Evolutionary conservation across 2,888 invertebrate species (phyloP).

Genomic region (Lepidochitona cinerea): DNA sequence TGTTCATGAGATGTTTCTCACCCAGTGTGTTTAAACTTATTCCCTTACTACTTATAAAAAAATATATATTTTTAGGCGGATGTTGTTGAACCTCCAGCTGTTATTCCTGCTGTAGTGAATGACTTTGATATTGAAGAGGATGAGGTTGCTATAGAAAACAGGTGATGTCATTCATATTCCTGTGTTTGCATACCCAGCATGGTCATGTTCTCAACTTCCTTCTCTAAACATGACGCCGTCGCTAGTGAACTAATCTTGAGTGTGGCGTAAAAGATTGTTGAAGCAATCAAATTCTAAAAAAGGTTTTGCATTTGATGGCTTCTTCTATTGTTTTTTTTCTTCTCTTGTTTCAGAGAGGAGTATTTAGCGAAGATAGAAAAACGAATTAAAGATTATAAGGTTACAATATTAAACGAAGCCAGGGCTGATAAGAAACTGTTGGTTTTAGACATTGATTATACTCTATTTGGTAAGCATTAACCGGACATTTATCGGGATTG

Average conservation of each 20-base stretch:
- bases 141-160: slow-evolving; percentile 75
- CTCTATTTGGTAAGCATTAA: slow-evolving; percentile 80
- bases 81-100: slow-evolving; percentile 84
- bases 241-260: too few species aligned
- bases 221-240: too few species aligned
- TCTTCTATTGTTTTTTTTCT: background rate
- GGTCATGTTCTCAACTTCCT: too few species aligned
- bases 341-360: slow-evolving; percentile 66
- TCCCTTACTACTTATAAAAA: too few species aligned
- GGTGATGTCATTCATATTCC: too few species aligned
- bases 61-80: slow-evolving; percentile 77
- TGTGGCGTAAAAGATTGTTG: too few species aligned
- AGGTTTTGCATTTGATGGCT: background rate
- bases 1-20: too few species aligned
- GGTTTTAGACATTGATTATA: slow-evolving; percentile 96
- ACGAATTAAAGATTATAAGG: slow-evolving; percentile 85
- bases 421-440: slow-evolving; percentile 89
- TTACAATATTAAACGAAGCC: slow-evolving; percentile 85
- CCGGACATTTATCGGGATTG: too few species aligned
- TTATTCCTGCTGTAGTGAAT: slow-evolving; percentile 87
- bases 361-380: slow-evolving; percentile 77
- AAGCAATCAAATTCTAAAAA: too few species aligned
- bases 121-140: slow-evolving; percentile 89
- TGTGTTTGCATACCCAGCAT: too few species aligned
- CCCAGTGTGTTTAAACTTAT: too few species aligned